phyloP scores from a whole-genome alignment of 2,113 vertebrate species.

The Pteropus alecto region DNA sequence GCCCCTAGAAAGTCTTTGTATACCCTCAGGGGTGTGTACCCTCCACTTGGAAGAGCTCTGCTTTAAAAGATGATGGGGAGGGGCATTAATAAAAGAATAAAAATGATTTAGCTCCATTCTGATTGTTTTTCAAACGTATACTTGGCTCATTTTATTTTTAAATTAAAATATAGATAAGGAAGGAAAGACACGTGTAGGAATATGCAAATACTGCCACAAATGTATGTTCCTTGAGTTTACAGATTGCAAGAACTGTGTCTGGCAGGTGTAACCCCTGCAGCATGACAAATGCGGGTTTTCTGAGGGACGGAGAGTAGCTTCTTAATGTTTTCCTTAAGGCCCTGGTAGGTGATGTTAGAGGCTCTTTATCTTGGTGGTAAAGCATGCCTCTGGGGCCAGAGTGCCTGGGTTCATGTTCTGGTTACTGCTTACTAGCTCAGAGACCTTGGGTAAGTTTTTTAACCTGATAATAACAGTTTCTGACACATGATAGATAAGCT shows the following conservation, averaged over 20 bases:
- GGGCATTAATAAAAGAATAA: neutral
- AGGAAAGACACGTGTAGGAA: neutral
- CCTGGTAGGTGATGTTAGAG: rapidly evolving
- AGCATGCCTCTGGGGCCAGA: neutral
- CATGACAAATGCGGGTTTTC: neutral
- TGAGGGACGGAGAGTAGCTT: neutral
- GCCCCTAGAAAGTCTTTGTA: neutral
- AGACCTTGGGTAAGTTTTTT: neutral
- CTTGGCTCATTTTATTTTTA: neutral
- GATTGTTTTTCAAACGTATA: neutral
- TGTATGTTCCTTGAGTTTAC: neutral
- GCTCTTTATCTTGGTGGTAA: rapidly evolving
- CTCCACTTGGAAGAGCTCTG: neutral
- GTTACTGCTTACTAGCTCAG: neutral
- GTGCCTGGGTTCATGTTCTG: neutral
- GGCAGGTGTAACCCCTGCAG: neutral
- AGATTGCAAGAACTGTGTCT: neutral
- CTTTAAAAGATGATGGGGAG: neutral
- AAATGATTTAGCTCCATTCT: neutral
- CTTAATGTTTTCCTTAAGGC: neutral
- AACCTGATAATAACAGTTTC: neutral
- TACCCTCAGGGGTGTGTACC: neutral
- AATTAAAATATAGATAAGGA: neutral
- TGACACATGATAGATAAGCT: neutral
- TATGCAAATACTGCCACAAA: neutral